Evolutionary conservation across 2,797 vertebrate genomes (phyloP), one percentile per base, ranked within the genome.

Genomic region (Peromyscus melanophrys): DNA sequence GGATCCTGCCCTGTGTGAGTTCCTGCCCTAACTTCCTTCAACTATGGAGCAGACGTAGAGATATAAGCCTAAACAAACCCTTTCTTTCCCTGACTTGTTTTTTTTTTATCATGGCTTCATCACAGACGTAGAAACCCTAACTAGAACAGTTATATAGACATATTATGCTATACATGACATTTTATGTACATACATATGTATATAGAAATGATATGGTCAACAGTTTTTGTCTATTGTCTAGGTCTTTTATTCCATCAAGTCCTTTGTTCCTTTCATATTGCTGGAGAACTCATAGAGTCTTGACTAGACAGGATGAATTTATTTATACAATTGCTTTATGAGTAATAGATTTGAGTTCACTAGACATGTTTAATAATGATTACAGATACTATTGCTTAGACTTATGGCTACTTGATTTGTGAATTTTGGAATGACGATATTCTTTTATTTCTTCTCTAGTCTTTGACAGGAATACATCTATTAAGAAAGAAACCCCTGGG

Each of bases 361-460:
- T 9, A 65, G 25, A n/a, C 40, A 65, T 12, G 71, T 34, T 61
- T 92, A 71, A 37, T 75, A 78, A 29, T 19, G 49, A 16, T 69
- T 88, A 69, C 4, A 21, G 1, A 65, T 52, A 21, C 52, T 67
- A 52, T 49, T 81, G 17, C 31, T 43, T 89, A 80, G 73, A 78
- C n/a, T 89, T n/a, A 63, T 57, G 63, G 61, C 49, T 43, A 25
- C 12, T 75, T 83, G 4, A 89, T 34, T 69, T 69, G 23, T 61
- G 59, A 11, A 10, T 78, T 90, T 63, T 46, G 4, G 14, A 78
- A 52, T 65, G 46, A 16, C 80, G n/a, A 19, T 69, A 31, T 78
- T 83, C 49, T 92, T 81, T 67, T 34, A 75, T 52, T 92, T 85
- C 90, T 76, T 90, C n/a, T 49, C 43, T 49, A 75, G 11, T 81